phyloP scores from a whole-genome alignment of 1,140 invertebrate species.

The Panulirus ornatus region DNA sequence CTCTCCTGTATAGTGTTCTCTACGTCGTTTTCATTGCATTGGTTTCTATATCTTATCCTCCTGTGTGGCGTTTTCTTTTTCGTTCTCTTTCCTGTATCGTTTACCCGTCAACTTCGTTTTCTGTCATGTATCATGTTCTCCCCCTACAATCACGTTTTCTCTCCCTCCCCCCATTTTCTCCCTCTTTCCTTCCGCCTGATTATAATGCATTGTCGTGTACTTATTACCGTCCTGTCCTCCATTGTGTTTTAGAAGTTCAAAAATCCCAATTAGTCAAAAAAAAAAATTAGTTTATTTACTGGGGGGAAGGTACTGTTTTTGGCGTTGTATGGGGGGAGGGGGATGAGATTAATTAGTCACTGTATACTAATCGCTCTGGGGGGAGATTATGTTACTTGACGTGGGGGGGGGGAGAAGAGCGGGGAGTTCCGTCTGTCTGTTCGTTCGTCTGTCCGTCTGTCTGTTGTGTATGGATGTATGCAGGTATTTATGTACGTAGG shows the following conservation, averaged over 20 bases:
- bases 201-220: no score
- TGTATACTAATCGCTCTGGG: no score
- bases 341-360: no score
- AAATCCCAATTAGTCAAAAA: no score
- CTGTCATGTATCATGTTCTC: background rate
- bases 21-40: background rate
- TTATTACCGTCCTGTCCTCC: no score
- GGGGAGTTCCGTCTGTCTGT: background rate
- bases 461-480: background rate
- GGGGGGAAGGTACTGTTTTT: no score
- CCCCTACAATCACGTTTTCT: background rate
- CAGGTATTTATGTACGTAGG: background rate
- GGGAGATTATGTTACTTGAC: no score
- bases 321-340: no score
- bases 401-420: no score
- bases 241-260: no score
- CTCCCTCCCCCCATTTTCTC: background rate
- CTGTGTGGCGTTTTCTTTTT: background rate
- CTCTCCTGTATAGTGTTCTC: background rate
- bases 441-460: no score
- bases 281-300: no score
- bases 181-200: background rate
- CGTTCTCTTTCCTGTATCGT: background rate
- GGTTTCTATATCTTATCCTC: background rate
- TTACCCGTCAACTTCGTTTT: background rate